phyloP scores from a whole-genome alignment of 2,888 invertebrate species.

The Mythimna albipuncta region DNA sequence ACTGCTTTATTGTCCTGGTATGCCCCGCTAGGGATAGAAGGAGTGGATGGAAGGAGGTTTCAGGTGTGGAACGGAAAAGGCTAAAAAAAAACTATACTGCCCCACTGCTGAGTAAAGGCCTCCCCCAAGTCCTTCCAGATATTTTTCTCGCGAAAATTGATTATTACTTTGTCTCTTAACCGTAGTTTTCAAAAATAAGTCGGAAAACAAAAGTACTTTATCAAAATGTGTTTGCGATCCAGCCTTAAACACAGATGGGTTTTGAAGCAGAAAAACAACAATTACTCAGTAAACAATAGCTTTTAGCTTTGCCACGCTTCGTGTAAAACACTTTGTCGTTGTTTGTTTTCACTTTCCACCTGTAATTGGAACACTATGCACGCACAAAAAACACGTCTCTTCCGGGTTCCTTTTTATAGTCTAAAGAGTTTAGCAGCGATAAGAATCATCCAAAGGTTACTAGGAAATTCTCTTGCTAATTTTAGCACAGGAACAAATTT shows the following conservation, averaged over 20 bases:
- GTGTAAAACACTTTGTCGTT: slow-evolving; percentile 36
- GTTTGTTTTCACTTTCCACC: slow-evolving; percentile 47
- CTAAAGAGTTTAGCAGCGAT: not conserved
- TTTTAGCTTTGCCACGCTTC: slow-evolving; percentile 45
- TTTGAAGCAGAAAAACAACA: slow-evolving; percentile 54
- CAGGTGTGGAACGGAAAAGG: too few relatives aligned
- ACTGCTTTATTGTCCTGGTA: not conserved
- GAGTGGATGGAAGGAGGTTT: too few relatives aligned
- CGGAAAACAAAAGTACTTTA: slow-evolving; percentile 8
- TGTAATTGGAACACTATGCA: slow-evolving; percentile 33
- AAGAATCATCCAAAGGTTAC: not conserved
- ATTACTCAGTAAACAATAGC: slow-evolving; percentile 54
- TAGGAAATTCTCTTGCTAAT: not conserved
- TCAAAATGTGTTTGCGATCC: slow-evolving; percentile 9
- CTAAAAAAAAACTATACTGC: too few relatives aligned
- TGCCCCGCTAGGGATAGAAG: too few relatives aligned
- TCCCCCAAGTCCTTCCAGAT: too few relatives aligned
- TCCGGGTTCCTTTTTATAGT: not conserved
- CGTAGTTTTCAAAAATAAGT: not conserved
- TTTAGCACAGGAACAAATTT: not conserved
- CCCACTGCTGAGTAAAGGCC: too few relatives aligned
- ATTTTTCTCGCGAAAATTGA: not conserved
- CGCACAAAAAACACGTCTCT: not conserved
- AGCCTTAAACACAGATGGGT: slow-evolving; percentile 23
- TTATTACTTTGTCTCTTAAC: not conserved